Evolutionary conservation across 2,888 invertebrate species (phyloP).

Genomic region (Liopterus haemorrhoidalis): DNA sequence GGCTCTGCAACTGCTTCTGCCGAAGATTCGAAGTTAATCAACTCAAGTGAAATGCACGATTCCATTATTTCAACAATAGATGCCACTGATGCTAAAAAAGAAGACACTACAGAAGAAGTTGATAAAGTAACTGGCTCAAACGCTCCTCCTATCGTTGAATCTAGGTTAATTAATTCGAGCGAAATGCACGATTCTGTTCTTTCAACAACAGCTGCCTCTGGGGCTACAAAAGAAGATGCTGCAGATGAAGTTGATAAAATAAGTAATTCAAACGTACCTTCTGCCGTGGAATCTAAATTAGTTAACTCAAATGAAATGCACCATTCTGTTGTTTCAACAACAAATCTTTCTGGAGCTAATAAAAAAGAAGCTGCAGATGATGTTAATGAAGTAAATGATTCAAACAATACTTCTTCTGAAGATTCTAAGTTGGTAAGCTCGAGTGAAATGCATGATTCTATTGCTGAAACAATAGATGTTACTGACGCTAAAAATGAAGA

Average conservation of each 20-base stretch:
- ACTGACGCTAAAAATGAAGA: conserved; percentile 4
- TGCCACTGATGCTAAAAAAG: conserved; percentile 4
- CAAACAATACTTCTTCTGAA: conserved; percentile 28
- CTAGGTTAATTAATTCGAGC: neutral
- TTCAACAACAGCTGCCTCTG: conserved; percentile 6
- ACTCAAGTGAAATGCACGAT: neutral
- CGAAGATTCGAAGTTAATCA: conserved; percentile 22
- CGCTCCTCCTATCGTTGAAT: neutral
- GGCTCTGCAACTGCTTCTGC: conserved; percentile 25
- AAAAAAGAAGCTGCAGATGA: conserved; percentile 7
- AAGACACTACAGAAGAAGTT: conserved; percentile 1
- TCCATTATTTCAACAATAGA: neutral
- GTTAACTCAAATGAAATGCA: neutral
- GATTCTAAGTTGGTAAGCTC: conserved; percentile 10
- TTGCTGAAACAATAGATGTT: conserved; percentile 1
- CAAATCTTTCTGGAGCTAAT: conserved; percentile 8
- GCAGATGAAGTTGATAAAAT: conserved; percentile 4
- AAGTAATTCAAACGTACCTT: conserved; percentile 15
- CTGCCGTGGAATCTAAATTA: conserved; percentile 27
- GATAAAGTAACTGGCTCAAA: conserved; percentile 17
- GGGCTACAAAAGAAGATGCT: conserved; percentile 1
- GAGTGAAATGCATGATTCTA: neutral
- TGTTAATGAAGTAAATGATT: conserved; percentile 8
- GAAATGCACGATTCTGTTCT: conserved; percentile 10
- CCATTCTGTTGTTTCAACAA: neutral